These are phyloP conservation scores for Aldrovandia affinis DNA, from an alignment of 2,797 vertebrate species.

Conservation along the genomic window DNA sequence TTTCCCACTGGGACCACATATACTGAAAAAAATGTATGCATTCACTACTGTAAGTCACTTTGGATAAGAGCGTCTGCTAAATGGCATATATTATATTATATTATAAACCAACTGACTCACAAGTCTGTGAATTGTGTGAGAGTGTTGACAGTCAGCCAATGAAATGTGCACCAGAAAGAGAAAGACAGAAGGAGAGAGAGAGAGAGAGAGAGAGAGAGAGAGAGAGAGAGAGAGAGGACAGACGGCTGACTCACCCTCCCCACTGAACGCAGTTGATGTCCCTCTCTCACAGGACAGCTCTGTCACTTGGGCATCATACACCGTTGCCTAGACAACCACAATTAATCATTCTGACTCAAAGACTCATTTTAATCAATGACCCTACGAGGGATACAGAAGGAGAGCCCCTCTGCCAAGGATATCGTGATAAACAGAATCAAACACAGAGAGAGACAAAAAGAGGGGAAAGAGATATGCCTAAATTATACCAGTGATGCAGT, in stretches of 20 bases:
- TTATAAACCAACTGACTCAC: neutral
- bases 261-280: conserved; percentile 88
- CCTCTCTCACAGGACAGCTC: conserved; percentile 85
- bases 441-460: neutral
- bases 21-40: too few species aligned
- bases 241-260: conserved; percentile 77
- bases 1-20: too few species aligned
- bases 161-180: neutral
- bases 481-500: neutral
- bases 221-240: neutral
- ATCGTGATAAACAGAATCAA: neutral
- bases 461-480: neutral
- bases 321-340: conserved; percentile 80
- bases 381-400: neutral
- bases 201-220: neutral
- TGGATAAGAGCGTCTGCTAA: too few species aligned
- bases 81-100: too few species aligned
- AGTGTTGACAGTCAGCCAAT: neutral
- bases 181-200: neutral
- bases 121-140: neutral
- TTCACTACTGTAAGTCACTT: too few species aligned
- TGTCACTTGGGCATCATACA: conserved; percentile 84
- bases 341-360: too few species aligned
- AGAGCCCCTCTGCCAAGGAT: neutral
- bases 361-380: neutral